These are phyloP conservation scores for Apantesis nais DNA, from an alignment of 2,888 invertebrate genomes.

Conservation along the genomic window DNA sequence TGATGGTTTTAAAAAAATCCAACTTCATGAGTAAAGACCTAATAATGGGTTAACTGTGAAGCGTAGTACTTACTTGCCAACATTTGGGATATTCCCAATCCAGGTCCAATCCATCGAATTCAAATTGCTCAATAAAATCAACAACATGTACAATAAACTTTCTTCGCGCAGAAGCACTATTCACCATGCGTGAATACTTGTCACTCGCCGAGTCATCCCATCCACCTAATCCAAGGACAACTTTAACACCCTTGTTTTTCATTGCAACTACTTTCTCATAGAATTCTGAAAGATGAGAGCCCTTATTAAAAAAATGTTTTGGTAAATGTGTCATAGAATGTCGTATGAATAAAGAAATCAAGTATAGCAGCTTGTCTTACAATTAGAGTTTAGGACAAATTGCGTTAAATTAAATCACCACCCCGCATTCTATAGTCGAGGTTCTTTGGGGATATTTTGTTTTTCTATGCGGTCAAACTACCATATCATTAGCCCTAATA, in stretches of 20 bases:
- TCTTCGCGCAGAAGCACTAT: constrained; percentile 88
- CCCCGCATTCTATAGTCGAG: not conserved
- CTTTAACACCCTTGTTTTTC: constrained; percentile 90
- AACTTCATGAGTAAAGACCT: no score
- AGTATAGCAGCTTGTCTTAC: not conserved
- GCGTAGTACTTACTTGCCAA: constrained; percentile 88
- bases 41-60: not conserved
- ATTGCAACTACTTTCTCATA: constrained; percentile 93
- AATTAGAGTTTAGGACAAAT: not conserved
- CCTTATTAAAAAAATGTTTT: not conserved
- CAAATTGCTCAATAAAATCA: constrained; percentile 91
- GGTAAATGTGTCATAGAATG: not conserved
- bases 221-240: constrained; percentile 95
- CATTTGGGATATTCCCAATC: constrained; percentile 98
- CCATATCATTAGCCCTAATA: not conserved
- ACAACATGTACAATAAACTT: constrained; percentile 91
- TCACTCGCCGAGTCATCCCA: constrained; percentile 98
- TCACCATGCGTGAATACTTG: constrained; percentile 94
- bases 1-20: no score
- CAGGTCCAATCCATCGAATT: constrained; percentile 95
- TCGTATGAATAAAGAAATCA: not conserved
- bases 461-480: not conserved
- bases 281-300: constrained; percentile 86
- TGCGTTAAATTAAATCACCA: not conserved
- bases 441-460: not conserved